Conservation (phyloP, 2,113 vertebrate species). For the Heterotilapia buettikoferi region DNA sequence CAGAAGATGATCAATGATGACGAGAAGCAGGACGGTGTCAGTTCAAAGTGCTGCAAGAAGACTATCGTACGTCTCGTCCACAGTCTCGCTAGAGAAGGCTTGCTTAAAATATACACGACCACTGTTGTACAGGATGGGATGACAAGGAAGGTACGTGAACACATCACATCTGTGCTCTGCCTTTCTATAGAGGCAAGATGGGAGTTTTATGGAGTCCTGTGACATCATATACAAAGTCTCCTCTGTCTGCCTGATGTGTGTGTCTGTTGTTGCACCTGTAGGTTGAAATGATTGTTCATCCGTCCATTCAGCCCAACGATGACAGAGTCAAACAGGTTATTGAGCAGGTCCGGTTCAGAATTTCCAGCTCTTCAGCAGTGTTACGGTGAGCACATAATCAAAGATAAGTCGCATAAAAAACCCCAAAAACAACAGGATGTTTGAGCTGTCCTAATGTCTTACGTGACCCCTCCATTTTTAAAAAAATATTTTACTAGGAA, state of each 20-base stretch:
- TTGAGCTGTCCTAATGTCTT: background rate
- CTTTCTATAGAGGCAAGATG: background rate
- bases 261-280: constrained; percentile 27
- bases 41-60: constrained; percentile 90
- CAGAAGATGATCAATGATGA: constrained; percentile 92
- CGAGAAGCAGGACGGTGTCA: constrained; percentile 85
- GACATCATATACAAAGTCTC: background rate
- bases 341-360: constrained; percentile 90
- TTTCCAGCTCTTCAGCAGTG: constrained; percentile 83
- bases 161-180: background rate
- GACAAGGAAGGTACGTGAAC: constrained; percentile 80
- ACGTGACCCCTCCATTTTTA: background rate
- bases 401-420: background rate
- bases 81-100: constrained; percentile 79
- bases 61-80: constrained; percentile 85
- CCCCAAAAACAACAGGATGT: background rate
- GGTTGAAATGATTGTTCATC: constrained; percentile 91
- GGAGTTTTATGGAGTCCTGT: background rate
- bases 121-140: constrained; percentile 90
- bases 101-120: constrained; percentile 83
- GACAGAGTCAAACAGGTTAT: constrained; percentile 83
- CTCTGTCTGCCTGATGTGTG: background rate
- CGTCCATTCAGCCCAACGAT: constrained; percentile 83
- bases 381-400: constrained; percentile 72
- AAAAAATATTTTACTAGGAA: background rate